Percentiles rank a stretch among this genome's conserved stretches.
Evolutionary conservation across 2,797 vertebrate genomes (phyloP).

Genomic region (Knipowitschia caucasica): DNA sequence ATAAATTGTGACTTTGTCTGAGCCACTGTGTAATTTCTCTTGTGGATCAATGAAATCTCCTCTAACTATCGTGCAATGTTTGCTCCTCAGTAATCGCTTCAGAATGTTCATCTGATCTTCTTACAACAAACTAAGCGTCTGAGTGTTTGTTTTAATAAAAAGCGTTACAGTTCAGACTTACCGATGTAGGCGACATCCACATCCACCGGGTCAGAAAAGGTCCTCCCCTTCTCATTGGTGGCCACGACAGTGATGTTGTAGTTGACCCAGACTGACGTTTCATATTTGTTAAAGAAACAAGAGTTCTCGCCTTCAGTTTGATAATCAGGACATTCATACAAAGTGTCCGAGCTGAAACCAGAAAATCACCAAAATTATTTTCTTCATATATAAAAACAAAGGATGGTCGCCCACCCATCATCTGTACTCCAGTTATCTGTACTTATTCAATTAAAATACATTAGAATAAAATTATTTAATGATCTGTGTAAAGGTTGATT

Average conservation of each 20-base stretch:
- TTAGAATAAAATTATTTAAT: no score
- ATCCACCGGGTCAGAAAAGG: constrained; percentile 77
- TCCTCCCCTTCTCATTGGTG: constrained; percentile 81
- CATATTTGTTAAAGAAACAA: constrained; percentile 89
- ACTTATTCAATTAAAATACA: no score
- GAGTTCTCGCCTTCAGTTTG: constrained; percentile 83
- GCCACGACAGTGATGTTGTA: constrained; percentile 89
- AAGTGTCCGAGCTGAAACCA: constrained; percentile 59
- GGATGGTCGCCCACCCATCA: no score
- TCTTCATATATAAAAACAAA: background rate
- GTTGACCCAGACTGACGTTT: constrained; percentile 83
- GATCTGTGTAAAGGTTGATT: no score
- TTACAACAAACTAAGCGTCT: no score
- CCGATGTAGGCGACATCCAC: constrained; percentile 87
- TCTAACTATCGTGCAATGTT: no score
- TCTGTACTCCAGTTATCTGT: no score
- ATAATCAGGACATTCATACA: constrained; percentile 89
- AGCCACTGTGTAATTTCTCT: no score
- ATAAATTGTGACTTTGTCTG: no score
- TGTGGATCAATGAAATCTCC: no score
- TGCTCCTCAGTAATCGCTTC: no score
- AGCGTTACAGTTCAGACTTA: constrained; percentile 58
- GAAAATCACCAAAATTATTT: constrained; percentile 5
- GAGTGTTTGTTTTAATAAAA: background rate
- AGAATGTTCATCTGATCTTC: no score